Evolutionary conservation across 1,140 invertebrate genomes (phyloP).

Genomic region (Drosophila albomicans): DNA sequence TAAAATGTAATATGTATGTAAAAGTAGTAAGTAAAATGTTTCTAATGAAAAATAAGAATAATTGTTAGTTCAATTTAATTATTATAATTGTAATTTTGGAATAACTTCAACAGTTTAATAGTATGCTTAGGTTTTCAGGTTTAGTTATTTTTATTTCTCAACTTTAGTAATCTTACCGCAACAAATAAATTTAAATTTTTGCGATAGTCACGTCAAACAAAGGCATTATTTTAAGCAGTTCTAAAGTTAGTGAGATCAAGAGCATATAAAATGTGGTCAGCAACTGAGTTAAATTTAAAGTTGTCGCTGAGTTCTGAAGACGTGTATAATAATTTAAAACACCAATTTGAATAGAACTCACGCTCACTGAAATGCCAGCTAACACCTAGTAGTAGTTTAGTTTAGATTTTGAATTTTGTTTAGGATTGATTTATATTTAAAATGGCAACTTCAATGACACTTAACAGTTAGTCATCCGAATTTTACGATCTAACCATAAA

Average conservation of each 20-base stretch:
- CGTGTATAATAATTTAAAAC: background rate
- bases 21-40: no score
- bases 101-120: no score
- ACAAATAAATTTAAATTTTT: no score
- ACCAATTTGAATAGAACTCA: background rate
- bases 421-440: background rate
- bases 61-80: no score
- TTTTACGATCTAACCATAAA: background rate
- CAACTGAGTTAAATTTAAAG: background rate
- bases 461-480: background rate
- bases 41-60: no score
- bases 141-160: no score
- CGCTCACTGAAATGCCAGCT: background rate
- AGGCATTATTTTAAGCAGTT: no score
- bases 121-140: no score
- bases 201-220: no score
- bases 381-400: background rate
- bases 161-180: no score
- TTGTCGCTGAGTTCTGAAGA: background rate
- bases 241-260: background rate
- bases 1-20: no score
- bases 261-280: background rate
- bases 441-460: constrained; percentile 3
- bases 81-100: no score
- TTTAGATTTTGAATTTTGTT: background rate